Conservation (phyloP, 2,113 vertebrate species). For the Tachycineta bicolor region DNA sequence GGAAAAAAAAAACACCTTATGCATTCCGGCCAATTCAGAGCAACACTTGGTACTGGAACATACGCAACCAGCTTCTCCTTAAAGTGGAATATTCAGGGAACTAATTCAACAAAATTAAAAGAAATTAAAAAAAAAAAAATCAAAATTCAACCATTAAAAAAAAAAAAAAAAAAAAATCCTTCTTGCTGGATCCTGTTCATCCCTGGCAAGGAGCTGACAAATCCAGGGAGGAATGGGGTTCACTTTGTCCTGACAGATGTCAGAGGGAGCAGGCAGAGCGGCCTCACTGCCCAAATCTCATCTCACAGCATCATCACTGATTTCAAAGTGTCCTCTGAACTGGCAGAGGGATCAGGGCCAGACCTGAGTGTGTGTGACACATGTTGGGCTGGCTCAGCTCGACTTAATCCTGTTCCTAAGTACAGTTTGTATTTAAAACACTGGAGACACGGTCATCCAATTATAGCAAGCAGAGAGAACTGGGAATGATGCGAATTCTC, state of each 20-base stretch:
- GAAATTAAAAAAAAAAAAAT: too few species aligned
- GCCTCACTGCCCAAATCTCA: not conserved
- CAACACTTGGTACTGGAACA: not conserved
- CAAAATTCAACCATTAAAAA: too few species aligned
- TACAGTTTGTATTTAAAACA: not conserved
- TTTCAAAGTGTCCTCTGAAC: not conserved
- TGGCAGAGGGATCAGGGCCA: not conserved
- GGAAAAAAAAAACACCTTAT: not conserved
- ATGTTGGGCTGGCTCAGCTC: not conserved
- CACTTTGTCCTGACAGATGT: not conserved
- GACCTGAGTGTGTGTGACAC: not conserved
- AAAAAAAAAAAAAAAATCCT: not conserved
- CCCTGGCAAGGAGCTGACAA: not conserved
- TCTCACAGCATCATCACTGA: not conserved
- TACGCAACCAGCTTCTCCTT: not conserved
- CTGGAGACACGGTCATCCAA: not conserved
- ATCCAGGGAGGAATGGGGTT: not conserved
- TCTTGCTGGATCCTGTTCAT: not conserved
- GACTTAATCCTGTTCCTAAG: fast-evolving
- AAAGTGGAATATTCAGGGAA: not conserved
- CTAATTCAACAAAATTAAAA: not conserved
- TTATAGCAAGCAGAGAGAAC: not conserved
- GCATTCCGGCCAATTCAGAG: not conserved
- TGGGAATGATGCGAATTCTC: not conserved
- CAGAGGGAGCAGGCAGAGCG: not conserved